Evolutionary conservation across 2,888 invertebrate genomes (phyloP), one percentile per base, ranked within the genome.

Genomic region (Monopis laevigella): DNA sequence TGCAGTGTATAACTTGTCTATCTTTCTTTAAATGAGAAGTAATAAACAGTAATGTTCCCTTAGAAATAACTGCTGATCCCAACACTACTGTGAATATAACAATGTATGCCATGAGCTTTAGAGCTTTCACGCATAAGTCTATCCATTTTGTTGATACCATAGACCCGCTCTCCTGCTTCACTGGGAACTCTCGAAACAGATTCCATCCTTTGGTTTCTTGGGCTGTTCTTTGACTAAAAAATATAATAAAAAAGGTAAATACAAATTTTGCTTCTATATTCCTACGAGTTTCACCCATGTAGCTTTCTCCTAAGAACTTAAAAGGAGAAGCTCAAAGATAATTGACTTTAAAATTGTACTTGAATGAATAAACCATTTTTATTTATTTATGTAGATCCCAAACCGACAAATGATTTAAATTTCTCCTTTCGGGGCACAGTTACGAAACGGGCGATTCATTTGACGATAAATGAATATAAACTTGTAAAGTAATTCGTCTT

Each of bases 201-300:
- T 94, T 89, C 94, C 94, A 95, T 74, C 86, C 80, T 58, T 85
- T 82, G 5, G 75, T 65, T 52, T 84, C 83, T 73, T 85, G 70
- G 24, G 77, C 68, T 48, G 82, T 80, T 47, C 82, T 63, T 56
- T 81, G 77, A 45, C 84, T 84, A 59, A 28, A 54, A n/a, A n/a
- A 54, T 12, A 3, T 12, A 14, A 32, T 32, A 18, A 48, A 21
- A 32, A 12, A n/a, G n/a, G n/a, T n/a, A n/a, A n/a, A n/a, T n/a
- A n/a, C n/a, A n/a, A n/a, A n/a, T n/a, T n/a, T n/a, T n/a, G n/a
- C n/a, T n/a, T n/a, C n/a, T n/a, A n/a, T n/a, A n/a, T n/a, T n/a
- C n/a, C n/a, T n/a, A n/a, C n/a, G n/a, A n/a, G n/a, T n/a, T n/a
- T n/a, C n/a, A n/a, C n/a, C n/a, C n/a, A n/a, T n/a, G n/a, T n/a